Conservation (phyloP, 1,140 invertebrate species). For the Xylocopa sonorina region DNA sequence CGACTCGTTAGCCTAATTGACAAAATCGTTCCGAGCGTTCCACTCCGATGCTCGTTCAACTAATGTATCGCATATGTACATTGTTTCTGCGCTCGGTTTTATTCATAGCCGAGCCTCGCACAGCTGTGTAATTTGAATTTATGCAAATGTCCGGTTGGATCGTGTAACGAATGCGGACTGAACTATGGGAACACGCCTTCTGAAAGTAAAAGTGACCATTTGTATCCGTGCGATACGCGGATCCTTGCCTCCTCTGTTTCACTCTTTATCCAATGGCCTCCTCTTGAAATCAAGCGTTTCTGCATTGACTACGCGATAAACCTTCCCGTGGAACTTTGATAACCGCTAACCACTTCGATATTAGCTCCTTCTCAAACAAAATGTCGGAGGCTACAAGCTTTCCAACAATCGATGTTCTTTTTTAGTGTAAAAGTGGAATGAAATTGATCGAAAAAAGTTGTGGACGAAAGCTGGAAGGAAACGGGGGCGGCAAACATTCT, state of each 20-base stretch:
- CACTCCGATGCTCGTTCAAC: slow-evolving; percentile 36
- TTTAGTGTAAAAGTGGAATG: too few relatives aligned
- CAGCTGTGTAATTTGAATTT: slow-evolving; percentile 62
- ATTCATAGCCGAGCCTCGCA: slow-evolving; percentile 21
- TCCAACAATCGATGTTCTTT: too few relatives aligned
- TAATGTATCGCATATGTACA: slow-evolving; percentile 53
- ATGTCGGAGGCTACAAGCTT: too few relatives aligned
- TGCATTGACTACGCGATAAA: too few relatives aligned
- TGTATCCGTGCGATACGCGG: too few relatives aligned
- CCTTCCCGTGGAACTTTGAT: too few relatives aligned
- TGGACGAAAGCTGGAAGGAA: too few relatives aligned
- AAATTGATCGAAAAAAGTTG: background rate
- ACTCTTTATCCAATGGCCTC: too few relatives aligned
- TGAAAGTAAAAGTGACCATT: background rate
- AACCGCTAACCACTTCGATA: too few relatives aligned
- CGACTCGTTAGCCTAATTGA: slow-evolving; percentile 13
- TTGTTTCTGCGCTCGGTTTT: slow-evolving; percentile 53
- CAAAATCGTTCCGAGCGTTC: slow-evolving; percentile 14
- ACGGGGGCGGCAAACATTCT: background rate
- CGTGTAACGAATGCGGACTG: slow-evolving; percentile 27
- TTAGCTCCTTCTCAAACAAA: too few relatives aligned
- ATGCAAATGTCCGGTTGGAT: slow-evolving; percentile 49
- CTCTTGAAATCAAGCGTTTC: too few relatives aligned
- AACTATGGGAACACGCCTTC: background rate
- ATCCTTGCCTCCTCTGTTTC: too few relatives aligned